These are phyloP conservation scores for Sycophaga agraensis DNA, from an alignment of 1,140 invertebrate genomes.

Conservation along the genomic window DNA sequence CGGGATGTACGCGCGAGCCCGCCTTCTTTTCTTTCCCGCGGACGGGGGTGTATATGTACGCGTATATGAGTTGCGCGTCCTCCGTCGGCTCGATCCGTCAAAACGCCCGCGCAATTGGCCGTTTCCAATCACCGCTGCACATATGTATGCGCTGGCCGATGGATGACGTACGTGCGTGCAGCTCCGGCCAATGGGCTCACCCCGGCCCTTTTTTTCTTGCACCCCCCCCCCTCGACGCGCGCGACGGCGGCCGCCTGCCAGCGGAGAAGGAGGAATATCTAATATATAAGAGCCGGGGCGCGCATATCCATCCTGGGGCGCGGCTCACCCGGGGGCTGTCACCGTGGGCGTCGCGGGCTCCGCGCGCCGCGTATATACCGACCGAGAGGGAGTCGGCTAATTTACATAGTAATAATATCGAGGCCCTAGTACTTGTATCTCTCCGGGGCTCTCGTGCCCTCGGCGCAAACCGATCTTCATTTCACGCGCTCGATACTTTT, in stretches of 20 bases:
- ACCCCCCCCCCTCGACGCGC: too few relatives aligned
- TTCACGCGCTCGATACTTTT: conserved; percentile 24
- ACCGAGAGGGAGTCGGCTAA: conserved; percentile 32
- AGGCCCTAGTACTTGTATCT: conserved; percentile 32
- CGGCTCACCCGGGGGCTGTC: conserved; percentile 44
- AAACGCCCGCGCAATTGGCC: too few relatives aligned
- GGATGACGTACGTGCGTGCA: too few relatives aligned
- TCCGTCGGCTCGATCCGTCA: conserved; percentile 40
- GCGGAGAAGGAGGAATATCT: conserved; percentile 40
- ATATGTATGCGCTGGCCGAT: too few relatives aligned
- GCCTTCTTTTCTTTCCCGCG: neutral
- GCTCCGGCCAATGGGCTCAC: too few relatives aligned
- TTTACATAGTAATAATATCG: conserved; percentile 56
- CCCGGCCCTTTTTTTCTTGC: too few relatives aligned
- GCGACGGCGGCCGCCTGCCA: conserved; percentile 12
- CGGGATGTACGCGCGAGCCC: too few relatives aligned
- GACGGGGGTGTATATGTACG: too few relatives aligned
- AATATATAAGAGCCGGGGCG: conserved; percentile 48
- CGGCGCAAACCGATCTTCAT: conserved; percentile 32
- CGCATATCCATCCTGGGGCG: conserved; percentile 40
- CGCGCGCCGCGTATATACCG: neutral
- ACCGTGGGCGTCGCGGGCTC: conserved; percentile 40
- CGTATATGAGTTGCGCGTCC: conserved; percentile 3
- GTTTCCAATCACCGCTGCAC: too few relatives aligned
- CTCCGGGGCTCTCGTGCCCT: conserved; percentile 2